These are phyloP conservation scores for Cinara cedri DNA, from an alignment of 2,888 invertebrate species.

Conservation along the genomic window DNA sequence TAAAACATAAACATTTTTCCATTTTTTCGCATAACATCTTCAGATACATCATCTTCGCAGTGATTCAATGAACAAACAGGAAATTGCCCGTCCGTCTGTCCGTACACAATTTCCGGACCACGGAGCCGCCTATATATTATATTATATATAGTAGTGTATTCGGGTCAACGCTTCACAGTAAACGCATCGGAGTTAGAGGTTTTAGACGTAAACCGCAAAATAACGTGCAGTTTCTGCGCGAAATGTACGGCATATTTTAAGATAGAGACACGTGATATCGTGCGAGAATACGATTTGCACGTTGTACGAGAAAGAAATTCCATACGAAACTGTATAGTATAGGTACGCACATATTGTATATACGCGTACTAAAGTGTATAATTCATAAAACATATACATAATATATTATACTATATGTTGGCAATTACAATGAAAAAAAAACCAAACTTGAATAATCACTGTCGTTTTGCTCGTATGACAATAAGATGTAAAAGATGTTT, in stretches of 20 bases:
- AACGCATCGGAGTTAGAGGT: conserved; percentile 16
- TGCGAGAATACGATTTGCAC: too few species aligned
- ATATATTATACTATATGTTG: too few species aligned
- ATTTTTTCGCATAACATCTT: conserved; percentile 32
- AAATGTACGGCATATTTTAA: conserved; percentile 2
- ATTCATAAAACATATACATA: too few species aligned
- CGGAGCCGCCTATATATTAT: background rate
- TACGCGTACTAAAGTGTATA: too few species aligned
- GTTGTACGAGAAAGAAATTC: too few species aligned
- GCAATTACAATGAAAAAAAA: too few species aligned
- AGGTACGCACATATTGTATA: too few species aligned
- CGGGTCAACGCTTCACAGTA: conserved; percentile 47
- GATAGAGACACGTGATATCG: background rate
- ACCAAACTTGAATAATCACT: too few species aligned
- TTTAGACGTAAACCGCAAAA: conserved; percentile 24
- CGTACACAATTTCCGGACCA: conserved; percentile 52
- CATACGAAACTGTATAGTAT: too few species aligned
- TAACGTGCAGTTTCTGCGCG: conserved; percentile 10
- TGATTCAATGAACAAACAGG: conserved; percentile 53
- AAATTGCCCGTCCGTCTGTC: conserved; percentile 49
- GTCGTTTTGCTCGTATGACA: too few species aligned
- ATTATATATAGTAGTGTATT: background rate
- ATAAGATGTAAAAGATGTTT: too few species aligned
- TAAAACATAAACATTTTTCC: conserved; percentile 36
- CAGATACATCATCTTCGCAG: conserved; percentile 17